phyloP scores from a whole-genome alignment of 2,888 invertebrate species.

The Zygogramma bicolorata region DNA sequence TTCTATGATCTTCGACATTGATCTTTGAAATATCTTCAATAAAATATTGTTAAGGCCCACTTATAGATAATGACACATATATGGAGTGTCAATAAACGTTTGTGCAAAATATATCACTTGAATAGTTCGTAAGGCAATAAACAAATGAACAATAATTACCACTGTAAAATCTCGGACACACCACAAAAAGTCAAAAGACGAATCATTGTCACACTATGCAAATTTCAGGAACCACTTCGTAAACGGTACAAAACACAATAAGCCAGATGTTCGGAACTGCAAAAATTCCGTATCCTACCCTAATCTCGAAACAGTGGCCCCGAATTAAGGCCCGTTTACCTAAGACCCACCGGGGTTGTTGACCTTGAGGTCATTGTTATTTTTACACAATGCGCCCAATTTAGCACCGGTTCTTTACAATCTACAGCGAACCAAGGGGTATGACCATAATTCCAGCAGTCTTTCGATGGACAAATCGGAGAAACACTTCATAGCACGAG shows the following conservation, averaged over 20 bases:
- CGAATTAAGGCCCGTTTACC: not conserved
- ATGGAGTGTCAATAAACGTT: too few species aligned
- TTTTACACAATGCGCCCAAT: constrained; percentile 34
- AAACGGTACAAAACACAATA: not conserved
- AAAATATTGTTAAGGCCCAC: too few species aligned
- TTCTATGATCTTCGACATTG: too few species aligned
- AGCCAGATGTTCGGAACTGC: not conserved
- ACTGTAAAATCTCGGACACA: not conserved
- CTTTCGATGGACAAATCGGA: not conserved
- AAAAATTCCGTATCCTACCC: not conserved
- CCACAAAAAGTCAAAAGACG: not conserved
- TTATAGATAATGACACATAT: too few species aligned
- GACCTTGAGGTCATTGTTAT: constrained; percentile 34
- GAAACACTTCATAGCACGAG: too few species aligned
- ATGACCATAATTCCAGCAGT: not conserved
- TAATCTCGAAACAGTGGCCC: not conserved
- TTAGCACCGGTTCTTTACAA: constrained; percentile 9
- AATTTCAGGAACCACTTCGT: not conserved
- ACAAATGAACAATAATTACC: not conserved
- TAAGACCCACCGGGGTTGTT: constrained; percentile 29
- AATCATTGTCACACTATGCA: not conserved
- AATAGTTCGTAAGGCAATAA: not conserved
- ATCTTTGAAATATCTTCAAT: too few species aligned
- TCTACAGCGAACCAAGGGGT: not conserved
- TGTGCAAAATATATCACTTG: not conserved